Conservation (phyloP, 1,140 invertebrate species). For the Sarcophaga peregrina region DNA sequence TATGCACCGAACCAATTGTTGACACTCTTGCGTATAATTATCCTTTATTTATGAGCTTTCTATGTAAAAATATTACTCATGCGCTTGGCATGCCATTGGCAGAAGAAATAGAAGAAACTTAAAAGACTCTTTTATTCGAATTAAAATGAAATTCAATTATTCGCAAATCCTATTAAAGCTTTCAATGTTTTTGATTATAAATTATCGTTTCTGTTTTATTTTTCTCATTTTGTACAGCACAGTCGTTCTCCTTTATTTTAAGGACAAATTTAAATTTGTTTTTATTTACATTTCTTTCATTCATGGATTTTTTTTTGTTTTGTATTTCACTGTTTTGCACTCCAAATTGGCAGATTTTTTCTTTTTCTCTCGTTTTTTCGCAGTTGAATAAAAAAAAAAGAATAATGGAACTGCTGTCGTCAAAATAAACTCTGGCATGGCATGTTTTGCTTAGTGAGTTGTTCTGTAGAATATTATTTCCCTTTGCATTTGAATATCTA, state of each 20-base stretch:
- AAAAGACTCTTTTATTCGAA: neutral
- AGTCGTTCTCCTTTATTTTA: neutral
- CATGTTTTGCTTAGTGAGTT: too few relatives aligned
- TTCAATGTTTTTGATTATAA: neutral
- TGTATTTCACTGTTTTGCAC: neutral
- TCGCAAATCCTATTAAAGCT: conserved; percentile 10
- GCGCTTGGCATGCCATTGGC: neutral
- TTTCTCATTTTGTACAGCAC: neutral
- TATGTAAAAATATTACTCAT: neutral
- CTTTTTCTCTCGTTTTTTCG: neutral
- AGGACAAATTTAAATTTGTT: neutral
- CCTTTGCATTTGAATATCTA: neutral
- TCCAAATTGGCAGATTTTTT: neutral
- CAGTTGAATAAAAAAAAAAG: neutral
- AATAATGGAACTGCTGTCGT: too few relatives aligned
- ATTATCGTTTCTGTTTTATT: neutral
- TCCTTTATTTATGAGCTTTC: neutral
- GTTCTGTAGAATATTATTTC: too few relatives aligned
- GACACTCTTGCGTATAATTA: conserved; percentile 7
- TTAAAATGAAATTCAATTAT: neutral
- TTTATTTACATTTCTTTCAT: neutral
- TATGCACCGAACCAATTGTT: too few relatives aligned
- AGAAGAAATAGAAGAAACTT: neutral
- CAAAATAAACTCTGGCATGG: too few relatives aligned
- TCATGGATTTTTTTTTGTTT: neutral